Percentiles rank a stretch among this genome's conserved stretches.
These are phyloP conservation scores for Ceyx erithaca DNA, from an alignment of 2,797 vertebrate genomes.

Conservation along the genomic window DNA sequence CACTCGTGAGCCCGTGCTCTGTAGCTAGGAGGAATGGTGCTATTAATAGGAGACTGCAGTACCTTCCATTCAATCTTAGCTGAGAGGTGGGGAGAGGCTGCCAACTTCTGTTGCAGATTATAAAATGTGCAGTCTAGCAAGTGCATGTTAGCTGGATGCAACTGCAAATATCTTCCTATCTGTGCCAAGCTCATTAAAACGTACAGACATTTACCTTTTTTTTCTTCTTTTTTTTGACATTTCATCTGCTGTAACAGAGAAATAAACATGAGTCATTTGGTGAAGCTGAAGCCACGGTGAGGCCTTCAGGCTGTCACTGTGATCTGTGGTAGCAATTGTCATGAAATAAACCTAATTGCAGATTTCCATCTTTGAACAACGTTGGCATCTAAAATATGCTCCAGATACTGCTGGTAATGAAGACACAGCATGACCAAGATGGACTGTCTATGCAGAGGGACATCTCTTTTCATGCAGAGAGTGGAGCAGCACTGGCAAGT, in stretches of 20 bases:
- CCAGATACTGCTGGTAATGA: not conserved
- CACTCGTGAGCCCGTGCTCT: slow-evolving; percentile 15
- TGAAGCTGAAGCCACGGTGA: not conserved
- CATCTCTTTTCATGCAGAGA: not conserved
- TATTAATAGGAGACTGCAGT: slow-evolving; percentile 69
- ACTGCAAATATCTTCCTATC: slow-evolving; percentile 18
- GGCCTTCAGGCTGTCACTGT: not conserved
- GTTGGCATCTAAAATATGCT: not conserved
- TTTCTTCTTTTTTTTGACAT: not conserved
- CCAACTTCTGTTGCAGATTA: slow-evolving; percentile 62
- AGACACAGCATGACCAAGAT: not conserved
- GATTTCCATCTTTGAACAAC: not conserved
- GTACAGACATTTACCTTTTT: not conserved
- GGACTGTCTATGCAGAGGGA: not conserved
- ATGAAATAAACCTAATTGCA: not conserved
- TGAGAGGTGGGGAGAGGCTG: slow-evolving; percentile 61
- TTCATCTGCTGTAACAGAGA: slow-evolving; percentile 18
- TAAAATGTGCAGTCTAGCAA: slow-evolving; percentile 64
- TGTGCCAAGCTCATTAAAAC: slow-evolving; percentile 31
- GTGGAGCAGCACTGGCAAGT: rapidly evolving
- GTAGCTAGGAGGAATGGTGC: slow-evolving; percentile 55
- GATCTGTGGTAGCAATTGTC: not conserved
- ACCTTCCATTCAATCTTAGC: slow-evolving; percentile 70
- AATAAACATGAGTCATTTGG: slow-evolving; percentile 31
- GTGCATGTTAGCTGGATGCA: slow-evolving; percentile 50